Conservation (phyloP, 2,888 invertebrate species). For the Hemaris fuciformis region DNA sequence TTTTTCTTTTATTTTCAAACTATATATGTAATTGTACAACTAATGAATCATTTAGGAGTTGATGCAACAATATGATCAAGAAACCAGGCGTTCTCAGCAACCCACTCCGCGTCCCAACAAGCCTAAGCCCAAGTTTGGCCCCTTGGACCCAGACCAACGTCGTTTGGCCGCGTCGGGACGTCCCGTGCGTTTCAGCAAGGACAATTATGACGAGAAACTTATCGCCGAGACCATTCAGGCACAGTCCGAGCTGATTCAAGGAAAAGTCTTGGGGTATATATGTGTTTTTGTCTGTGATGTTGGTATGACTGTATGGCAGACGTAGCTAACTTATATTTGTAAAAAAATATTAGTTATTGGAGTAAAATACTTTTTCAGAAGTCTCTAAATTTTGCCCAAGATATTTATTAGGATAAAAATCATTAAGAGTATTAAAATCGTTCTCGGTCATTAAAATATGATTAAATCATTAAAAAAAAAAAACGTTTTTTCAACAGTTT, state of each 20-base stretch:
- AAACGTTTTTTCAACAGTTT: too few relatives aligned
- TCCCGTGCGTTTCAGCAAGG: conserved; percentile 90
- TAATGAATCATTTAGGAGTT: not conserved
- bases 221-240: conserved; percentile 92
- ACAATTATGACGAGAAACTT: conserved; percentile 93
- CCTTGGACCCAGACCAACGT: conserved; percentile 84
- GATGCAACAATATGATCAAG: conserved; percentile 60
- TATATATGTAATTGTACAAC: not conserved
- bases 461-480: too few relatives aligned
- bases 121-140: conserved; percentile 76
- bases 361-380: too few relatives aligned
- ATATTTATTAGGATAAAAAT: too few relatives aligned
- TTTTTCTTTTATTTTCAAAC: too few relatives aligned
- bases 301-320: not conserved
- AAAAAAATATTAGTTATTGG: not conserved
- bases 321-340: conserved; percentile 9
- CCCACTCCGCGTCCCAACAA: conserved; percentile 68
- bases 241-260: conserved; percentile 92
- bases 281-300: conserved; percentile 1
- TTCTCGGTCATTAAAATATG: too few relatives aligned
- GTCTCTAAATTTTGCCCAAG: too few relatives aligned
- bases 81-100: conserved; percentile 70
- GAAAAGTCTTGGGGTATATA: conserved; percentile 89
- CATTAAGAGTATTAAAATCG: too few relatives aligned
- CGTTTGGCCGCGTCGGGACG: conserved; percentile 90